phyloP scores from a whole-genome alignment of 53 echinoderm and acorn worm genomes.

The Echinarachnius parma region DNA sequence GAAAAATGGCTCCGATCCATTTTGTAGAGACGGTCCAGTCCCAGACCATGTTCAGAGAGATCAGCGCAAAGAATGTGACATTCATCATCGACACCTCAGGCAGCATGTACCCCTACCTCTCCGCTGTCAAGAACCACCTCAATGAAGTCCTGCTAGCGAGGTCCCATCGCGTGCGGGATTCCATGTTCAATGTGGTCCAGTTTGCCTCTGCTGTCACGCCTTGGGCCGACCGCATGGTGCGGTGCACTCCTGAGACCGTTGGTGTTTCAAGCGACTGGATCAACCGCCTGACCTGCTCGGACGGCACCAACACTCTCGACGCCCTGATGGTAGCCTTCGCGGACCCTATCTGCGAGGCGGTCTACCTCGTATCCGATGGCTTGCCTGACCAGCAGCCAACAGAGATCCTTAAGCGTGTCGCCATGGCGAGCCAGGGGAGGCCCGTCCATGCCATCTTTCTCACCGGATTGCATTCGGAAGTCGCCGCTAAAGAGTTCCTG shows the following conservation, averaged over 20 bases:
- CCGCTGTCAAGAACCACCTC: constrained; percentile 78
- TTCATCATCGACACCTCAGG: constrained; percentile 88
- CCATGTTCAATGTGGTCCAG: constrained; percentile 84
- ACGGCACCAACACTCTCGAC: constrained; percentile 86
- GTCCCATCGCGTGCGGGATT: constrained; percentile 64
- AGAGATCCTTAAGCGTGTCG: constrained; percentile 61
- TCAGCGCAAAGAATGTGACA: constrained; percentile 84
- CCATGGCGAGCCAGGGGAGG: constrained; percentile 61
- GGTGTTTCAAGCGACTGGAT: constrained; percentile 88
- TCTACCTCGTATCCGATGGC: constrained; percentile 88
- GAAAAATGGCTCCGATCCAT: constrained; percentile 38
- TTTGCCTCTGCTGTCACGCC: constrained; percentile 78
- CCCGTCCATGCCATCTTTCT: constrained; percentile 77
- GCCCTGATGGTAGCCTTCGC: constrained; percentile 69
- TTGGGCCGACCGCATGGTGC: constrained; percentile 94
- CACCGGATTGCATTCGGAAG: constrained; percentile 58
- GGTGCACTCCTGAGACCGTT: constrained; percentile 90
- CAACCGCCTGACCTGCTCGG: constrained; percentile 64
- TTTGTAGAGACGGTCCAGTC: constrained; percentile 23
- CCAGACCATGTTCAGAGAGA: constrained; percentile 88
- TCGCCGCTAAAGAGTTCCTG: constrained; percentile 75
- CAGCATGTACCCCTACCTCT: constrained; percentile 78
- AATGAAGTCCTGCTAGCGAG: constrained; percentile 74
- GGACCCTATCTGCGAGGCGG: constrained; percentile 76
- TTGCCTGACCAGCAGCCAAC: constrained; percentile 87